Percentiles rank a stretch among this genome's conserved stretches.
Conservation (phyloP, 1,140 invertebrate genomes). For the Heliconius melpomene region DNA sequence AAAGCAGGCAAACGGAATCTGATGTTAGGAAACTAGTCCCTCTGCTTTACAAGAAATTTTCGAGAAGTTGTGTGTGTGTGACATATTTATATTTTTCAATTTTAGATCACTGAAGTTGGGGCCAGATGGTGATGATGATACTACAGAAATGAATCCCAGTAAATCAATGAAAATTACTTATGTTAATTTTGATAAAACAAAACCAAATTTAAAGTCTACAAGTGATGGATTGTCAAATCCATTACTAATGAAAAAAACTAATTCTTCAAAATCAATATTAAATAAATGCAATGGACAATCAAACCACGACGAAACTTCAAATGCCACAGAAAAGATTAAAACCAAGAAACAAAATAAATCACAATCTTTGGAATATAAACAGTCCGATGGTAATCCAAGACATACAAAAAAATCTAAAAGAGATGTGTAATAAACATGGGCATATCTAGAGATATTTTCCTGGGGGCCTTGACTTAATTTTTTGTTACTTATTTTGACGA, state of each 20-base stretch:
- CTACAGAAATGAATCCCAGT: conserved; percentile 46
- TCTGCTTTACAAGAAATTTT: too few species aligned
- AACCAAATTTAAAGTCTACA: conserved; percentile 55
- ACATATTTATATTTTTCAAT: conserved; percentile 7
- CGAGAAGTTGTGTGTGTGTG: neutral
- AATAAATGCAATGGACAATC: conserved; percentile 39
- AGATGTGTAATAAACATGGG: neutral
- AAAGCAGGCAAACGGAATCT: too few species aligned
- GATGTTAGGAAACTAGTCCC: too few species aligned
- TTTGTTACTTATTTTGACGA: too few species aligned
- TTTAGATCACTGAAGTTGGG: conserved; percentile 57
- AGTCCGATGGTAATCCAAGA: conserved; percentile 26
- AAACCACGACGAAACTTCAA: conserved; percentile 41
- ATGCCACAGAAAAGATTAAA: conserved; percentile 49
- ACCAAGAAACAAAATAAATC: conserved; percentile 53
- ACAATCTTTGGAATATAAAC: conserved; percentile 45
- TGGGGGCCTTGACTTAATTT: too few species aligned
- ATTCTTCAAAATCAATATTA: conserved; percentile 38
- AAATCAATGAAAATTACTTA: conserved; percentile 58
- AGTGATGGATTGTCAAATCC: conserved; percentile 47
- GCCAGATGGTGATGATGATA: conserved; percentile 55
- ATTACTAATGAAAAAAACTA: conserved; percentile 43
- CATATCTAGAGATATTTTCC: too few species aligned
- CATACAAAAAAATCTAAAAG: conserved; percentile 52
- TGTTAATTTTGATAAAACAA: conserved; percentile 71